Conservation (phyloP, 2,888 invertebrate species). For the Harmothoe impar region DNA sequence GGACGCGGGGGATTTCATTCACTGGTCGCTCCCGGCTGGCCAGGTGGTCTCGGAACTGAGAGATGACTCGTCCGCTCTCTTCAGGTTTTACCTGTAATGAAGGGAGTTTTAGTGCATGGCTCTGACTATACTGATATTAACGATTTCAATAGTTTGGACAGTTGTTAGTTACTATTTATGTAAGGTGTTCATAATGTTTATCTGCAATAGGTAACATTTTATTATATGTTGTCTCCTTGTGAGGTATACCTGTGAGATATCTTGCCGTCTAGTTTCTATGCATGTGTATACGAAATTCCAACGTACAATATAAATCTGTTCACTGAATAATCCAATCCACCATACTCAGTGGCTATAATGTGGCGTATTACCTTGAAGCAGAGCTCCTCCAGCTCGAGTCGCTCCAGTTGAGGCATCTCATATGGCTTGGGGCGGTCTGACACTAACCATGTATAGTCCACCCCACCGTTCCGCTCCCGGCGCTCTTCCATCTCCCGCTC, state of each 20-base stretch:
- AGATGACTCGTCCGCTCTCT: constrained; percentile 79
- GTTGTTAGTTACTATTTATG: too few relatives aligned
- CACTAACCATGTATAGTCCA: constrained; percentile 82
- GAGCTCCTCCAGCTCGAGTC: constrained; percentile 80
- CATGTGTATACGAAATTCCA: too few relatives aligned
- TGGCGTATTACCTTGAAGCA: constrained; percentile 69
- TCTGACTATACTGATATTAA: too few relatives aligned
- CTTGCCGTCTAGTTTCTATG: too few relatives aligned
- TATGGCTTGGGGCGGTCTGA: constrained; percentile 73
- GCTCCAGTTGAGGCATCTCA: constrained; percentile 79
- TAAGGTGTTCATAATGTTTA: too few relatives aligned
- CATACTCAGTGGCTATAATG: too few relatives aligned
- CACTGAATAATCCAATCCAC: too few relatives aligned
- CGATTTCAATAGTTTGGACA: too few relatives aligned
- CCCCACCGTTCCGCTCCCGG: constrained; percentile 73
- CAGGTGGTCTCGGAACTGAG: constrained; percentile 77
- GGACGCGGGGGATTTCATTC: constrained; percentile 75
- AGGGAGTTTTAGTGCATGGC: background rate
- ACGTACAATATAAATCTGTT: too few relatives aligned
- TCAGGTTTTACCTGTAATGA: constrained; percentile 74
- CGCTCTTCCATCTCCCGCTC: constrained; percentile 75
- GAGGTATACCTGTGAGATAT: too few relatives aligned
- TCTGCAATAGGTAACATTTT: too few relatives aligned
- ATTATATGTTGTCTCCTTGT: too few relatives aligned
- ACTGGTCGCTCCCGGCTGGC: constrained; percentile 72